Conservation (phyloP, 1,140 invertebrate genomes). For the Planococcus citri region DNA sequence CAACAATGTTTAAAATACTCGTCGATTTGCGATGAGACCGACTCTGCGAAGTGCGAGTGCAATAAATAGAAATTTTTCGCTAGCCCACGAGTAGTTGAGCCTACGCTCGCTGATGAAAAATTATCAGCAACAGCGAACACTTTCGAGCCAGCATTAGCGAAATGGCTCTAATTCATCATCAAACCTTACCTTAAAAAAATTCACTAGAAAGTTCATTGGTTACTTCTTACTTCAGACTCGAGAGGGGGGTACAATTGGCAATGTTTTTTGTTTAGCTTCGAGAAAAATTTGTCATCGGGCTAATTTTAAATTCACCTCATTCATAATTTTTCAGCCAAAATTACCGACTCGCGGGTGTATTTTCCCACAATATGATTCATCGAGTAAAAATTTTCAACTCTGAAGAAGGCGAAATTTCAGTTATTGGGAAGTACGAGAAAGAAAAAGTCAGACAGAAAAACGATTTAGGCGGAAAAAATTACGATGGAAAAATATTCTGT, state of each 20-base stretch:
- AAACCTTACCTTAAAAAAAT: not conserved
- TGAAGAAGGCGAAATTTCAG: too few species aligned
- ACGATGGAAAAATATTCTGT: too few species aligned
- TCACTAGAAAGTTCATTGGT: not conserved
- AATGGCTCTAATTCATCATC: not conserved
- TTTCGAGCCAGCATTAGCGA: not conserved
- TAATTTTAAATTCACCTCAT: not conserved
- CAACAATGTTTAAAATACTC: too few species aligned
- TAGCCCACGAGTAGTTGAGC: not conserved
- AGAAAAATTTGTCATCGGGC: not conserved
- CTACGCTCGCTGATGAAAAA: not conserved
- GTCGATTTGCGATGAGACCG: too few species aligned
- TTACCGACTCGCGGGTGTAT: not conserved
- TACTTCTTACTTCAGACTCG: not conserved
- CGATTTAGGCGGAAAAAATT: too few species aligned
- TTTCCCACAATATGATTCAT: not conserved
- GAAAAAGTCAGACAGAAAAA: too few species aligned
- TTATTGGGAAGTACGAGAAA: too few species aligned
- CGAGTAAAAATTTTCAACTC: too few species aligned
- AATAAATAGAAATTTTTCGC: not conserved
- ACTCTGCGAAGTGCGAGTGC: too few species aligned
- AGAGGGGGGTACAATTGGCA: not conserved
- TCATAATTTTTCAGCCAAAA: conserved; percentile 3
- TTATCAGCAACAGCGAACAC: not conserved
- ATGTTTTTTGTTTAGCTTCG: not conserved